Evolutionary conservation across 2,113 vertebrate species (phyloP).

Genomic region (Sialia sialis): DNA sequence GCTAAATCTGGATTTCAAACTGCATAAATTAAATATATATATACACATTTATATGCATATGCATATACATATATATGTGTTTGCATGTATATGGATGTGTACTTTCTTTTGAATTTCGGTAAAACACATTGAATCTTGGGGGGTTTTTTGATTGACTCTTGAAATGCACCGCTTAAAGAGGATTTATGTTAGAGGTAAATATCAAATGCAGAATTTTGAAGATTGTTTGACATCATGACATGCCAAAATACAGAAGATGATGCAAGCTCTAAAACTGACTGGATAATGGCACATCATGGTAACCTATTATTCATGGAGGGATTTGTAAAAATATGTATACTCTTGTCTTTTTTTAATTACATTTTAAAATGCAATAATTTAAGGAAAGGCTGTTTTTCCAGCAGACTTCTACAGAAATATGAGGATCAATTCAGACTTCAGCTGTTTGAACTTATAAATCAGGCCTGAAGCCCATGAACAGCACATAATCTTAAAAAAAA

Average conservation of each 20-base stretch:
- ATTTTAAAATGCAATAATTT: not conserved
- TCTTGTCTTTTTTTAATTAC: not conserved
- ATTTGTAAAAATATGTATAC: not conserved
- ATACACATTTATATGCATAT: not conserved
- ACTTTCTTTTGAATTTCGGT: not conserved
- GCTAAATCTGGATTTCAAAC: not conserved
- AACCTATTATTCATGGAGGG: not conserved
- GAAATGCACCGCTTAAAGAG: not conserved
- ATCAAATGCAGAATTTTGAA: not conserved
- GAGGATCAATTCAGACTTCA: not conserved
- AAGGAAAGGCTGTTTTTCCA: not conserved
- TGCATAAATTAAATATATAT: not conserved
- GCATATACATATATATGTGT: not conserved
- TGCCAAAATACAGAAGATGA: not conserved
- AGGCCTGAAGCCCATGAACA: not conserved
- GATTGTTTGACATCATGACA: not conserved
- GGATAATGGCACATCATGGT: not conserved
- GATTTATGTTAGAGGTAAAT: not conserved
- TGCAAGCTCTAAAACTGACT: not conserved
- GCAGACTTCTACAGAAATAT: not conserved
- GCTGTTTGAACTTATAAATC: not conserved
- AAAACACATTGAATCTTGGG: not conserved
- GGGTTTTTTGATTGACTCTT: not conserved
- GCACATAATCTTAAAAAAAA: not conserved
- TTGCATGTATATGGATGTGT: not conserved